Base-by-base conservation (phyloP, 1,140 invertebrate genomes). In the Centruroides sculpturatus region DNA sequence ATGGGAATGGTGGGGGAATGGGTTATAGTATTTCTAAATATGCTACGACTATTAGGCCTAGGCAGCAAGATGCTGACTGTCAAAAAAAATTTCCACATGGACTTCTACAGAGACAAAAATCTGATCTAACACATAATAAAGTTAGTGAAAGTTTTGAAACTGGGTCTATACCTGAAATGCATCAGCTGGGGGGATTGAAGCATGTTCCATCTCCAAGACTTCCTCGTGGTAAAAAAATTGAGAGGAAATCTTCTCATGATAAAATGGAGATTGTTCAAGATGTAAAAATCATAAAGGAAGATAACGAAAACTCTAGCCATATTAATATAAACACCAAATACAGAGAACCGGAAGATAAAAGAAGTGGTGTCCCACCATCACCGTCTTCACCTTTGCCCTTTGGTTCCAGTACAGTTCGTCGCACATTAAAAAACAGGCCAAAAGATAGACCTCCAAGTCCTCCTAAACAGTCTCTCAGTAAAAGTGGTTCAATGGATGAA, bases 91-190 rank as follows among this genome's bases (percentile, higher is more conserved):
- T 60, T 36, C 56, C 59, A 8, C 63, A 64, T 56, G 62, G 57
- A 47, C 61, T 62, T 61, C 64, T 75, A 23, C 73, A 74, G 53
- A 64, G 75, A 56, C 75, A 77, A 59, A 75, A 76, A 60, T 75
- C 74, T 7, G 74, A 76, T 62, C 62, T 76, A 35, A 74, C 71
- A 7, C 67, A 71, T 51, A 66, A 62, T 10, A 70, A 67, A 60
- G 61, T 59, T 23, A 63, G 58, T 49, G 66, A 67, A 46, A 34
- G 58, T 10, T 66, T 62, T 56, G 64, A 66, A 57, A 63, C 64
- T 47, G 64, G 61, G 10, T 66, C 63, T 13, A 64, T 64, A 48
- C 63, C 65, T n/a, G 63, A 61, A 56, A 58, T 57, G 48, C 58
- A 60, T 23, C 59, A 61, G 12, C 49, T 64, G n/a, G 41, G 41